phyloP scores from a whole-genome alignment of 92 coral and sea anemone species.

The Zoanthus gigantus region DNA sequence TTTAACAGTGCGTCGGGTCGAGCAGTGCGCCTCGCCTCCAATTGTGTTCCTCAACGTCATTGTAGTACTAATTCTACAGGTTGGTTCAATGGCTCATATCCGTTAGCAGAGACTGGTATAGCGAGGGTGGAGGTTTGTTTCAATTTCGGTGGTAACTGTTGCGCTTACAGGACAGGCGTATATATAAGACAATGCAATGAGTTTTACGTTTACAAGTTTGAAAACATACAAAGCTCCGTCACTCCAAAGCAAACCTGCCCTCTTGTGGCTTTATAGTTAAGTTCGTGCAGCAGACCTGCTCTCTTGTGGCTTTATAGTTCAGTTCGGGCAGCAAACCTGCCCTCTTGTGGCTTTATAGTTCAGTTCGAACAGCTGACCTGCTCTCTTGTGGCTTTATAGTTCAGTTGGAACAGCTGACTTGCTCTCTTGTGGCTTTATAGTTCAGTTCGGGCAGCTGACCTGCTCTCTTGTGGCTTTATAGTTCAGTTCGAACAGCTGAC shows the following conservation, averaged over 20 bases:
- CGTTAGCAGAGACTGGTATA: slow-evolving; percentile 27
- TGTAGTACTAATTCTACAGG: slow-evolving; percentile 38
- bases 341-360: too few species aligned
- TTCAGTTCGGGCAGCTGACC: too few species aligned
- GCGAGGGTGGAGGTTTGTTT: slow-evolving; percentile 23
- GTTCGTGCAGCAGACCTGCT: too few species aligned
- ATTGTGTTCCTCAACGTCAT: slow-evolving; percentile 19
- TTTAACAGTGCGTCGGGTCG: neutral
- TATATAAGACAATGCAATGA: slow-evolving; percentile 9
- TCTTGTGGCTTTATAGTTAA: too few species aligned
- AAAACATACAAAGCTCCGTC: neutral
- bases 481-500: too few species aligned
- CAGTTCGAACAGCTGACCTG: too few species aligned
- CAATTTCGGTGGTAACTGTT: slow-evolving; percentile 26
- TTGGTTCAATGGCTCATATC: slow-evolving; percentile 25
- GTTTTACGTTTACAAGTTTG: slow-evolving; percentile 12
- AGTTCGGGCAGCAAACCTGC: too few species aligned
- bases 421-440: too few species aligned
- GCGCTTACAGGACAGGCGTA: slow-evolving; percentile 1
- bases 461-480: too few species aligned
- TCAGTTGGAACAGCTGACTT: too few species aligned
- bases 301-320: too few species aligned
- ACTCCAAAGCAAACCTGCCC: neutral
- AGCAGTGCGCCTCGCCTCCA: slow-evolving; percentile 6
- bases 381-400: too few species aligned